Evolutionary conservation across 2,888 invertebrate genomes (phyloP), one percentile per base, ranked within the genome.

Genomic region (Pachydiplax longipennis): DNA sequence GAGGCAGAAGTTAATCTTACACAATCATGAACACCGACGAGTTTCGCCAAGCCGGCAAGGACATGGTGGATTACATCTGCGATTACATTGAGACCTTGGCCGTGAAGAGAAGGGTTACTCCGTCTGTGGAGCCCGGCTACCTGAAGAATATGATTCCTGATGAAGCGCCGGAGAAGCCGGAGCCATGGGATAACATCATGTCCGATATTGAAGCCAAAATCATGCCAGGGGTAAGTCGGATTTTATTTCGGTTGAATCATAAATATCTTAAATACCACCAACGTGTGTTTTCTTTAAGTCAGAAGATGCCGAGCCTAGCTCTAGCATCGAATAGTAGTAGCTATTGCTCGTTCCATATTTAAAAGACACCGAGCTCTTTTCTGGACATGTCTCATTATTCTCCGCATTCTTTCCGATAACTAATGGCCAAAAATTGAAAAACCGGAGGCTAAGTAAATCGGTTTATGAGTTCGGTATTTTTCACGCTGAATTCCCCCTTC

Each of bases 21-120:
- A 12, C 37, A 81, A 44, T 37, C 15, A 95, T 95, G 95, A 94
- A 95, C 92, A 93, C 94, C 3, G 93, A 93, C 58, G 94, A 94
- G 91, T 95, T 95, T 92, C 93, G 94, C 6, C 92, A 92, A 81
- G 92, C 94, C 25, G 95, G 95, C 15, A 93, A 94, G 91, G 93
- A 94, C 92, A 95, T 95, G 94, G 94, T 95, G 87, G 95, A 95
- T 92, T 95, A 94, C 93, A 94, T 95, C 61, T 94, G 94, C 87
- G 93, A 95, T 91, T 95, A 95, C 92, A 93, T 95, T 94, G 94
- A 95, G 91, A 93, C 92, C 13, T 93, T 95, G 81, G 93, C 93
- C 2, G 93, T 94, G n/a, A 44, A 48, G 82, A 92, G 95, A n/a
- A 93, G 94, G 25, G 95, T 95, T 5, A 93, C 95, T 3, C 94